phyloP scores from a whole-genome alignment of 2,888 invertebrate genomes.

The Ormyrus pomaceus region DNA sequence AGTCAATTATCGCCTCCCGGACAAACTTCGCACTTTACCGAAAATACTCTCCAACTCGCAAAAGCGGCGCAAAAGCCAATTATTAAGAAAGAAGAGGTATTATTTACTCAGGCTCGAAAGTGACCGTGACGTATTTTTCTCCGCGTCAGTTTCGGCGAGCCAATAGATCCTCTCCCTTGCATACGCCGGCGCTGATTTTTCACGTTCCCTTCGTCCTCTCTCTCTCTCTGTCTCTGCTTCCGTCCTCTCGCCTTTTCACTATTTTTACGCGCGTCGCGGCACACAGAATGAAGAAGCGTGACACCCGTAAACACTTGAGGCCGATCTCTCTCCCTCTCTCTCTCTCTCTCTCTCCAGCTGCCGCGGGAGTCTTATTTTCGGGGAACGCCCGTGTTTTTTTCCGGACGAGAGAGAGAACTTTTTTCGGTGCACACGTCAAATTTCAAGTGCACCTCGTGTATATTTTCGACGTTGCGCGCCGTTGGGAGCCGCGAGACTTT shows the following conservation, averaged over 20 bases:
- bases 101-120: no score
- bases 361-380: slow-evolving; percentile 24
- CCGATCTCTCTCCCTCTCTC: background rate
- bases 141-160: background rate
- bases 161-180: background rate
- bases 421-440: no score
- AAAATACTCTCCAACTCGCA: no score
- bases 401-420: no score
- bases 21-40: no score
- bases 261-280: slow-evolving; percentile 9
- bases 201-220: background rate
- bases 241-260: background rate
- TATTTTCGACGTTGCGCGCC: no score
- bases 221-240: background rate
- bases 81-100: no score
- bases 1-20: no score
- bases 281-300: background rate
- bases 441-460: no score
- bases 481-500: no score
- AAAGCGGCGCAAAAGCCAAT: no score
- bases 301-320: slow-evolving; percentile 24
- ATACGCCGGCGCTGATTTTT: slow-evolving; percentile 22
- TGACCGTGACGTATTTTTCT: background rate
- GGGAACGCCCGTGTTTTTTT: slow-evolving; percentile 2
- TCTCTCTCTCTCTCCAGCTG: background rate